A percentile compares a stretch with the other conserved stretches of the same genome.
These are phyloP conservation scores for Ormyrus labotus DNA, from an alignment of 2,888 invertebrate species.

Conservation along the genomic window DNA sequence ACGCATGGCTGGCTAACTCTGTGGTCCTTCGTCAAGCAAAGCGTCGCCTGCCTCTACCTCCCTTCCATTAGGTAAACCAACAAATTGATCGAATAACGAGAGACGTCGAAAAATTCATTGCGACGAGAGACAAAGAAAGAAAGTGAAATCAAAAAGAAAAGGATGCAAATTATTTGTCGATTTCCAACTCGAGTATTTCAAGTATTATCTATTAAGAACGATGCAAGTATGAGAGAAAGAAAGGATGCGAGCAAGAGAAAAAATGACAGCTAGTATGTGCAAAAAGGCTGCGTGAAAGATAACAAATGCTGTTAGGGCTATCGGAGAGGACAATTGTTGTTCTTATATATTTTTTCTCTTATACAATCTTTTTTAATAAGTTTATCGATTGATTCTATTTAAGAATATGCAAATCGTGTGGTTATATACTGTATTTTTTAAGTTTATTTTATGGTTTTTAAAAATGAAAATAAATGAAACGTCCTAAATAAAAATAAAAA, in stretches of 20 bases:
- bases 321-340: conserved; percentile 39
- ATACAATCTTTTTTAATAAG: conserved; percentile 50
- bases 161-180: conserved; percentile 38
- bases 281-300: conserved; percentile 7
- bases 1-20: conserved; percentile 76
- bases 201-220: conserved; percentile 26
- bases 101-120: conserved; percentile 47
- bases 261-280: conserved; percentile 13
- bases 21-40: conserved; percentile 76
- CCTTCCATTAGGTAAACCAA: conserved; percentile 74
- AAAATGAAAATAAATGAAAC: conserved; percentile 62
- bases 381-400: conserved; percentile 39
- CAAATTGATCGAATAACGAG: conserved; percentile 55
- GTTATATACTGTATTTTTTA: conserved; percentile 41
- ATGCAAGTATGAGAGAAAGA: background rate
- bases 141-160: conserved; percentile 41
- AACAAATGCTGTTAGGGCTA: conserved; percentile 29
- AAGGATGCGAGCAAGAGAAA: conserved; percentile 45
- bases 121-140: conserved; percentile 33
- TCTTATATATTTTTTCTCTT: conserved; percentile 43
- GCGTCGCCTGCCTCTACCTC: conserved; percentile 76
- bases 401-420: conserved; percentile 28
- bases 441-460: conserved; percentile 36
- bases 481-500: conserved; percentile 61
- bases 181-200: conserved; percentile 28